Base-by-base conservation (phyloP, 2,113 vertebrate species). In the Oreotrochilus melanogaster region DNA sequence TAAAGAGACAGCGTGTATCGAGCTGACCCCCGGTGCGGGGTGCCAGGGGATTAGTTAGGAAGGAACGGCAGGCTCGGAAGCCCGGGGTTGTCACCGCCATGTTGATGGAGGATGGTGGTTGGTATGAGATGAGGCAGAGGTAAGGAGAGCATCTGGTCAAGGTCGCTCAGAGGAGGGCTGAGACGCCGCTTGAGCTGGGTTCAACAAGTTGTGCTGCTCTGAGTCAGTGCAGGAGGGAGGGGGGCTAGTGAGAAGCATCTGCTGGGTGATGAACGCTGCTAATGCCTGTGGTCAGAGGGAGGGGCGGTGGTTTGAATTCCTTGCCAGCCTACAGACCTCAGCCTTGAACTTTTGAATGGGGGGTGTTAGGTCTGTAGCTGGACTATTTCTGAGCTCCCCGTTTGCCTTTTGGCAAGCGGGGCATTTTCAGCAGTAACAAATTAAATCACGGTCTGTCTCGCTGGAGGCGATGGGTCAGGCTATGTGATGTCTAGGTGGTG, bases 401-500 rank as follows among this genome's bases (percentile, higher is more conserved):
- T 79, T 86, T 83, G 85, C 47, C 24, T 92, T 92, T 78, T 71
- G 79, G 91, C 79, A 85, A 89, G 58, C 17, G 35, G 81, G 61
- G 71, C 33, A 1, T 31, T 65, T 43, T 25, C 16, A 67, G 37
- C 37, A 2, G 30, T 31, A 79, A 91, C 70, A 81, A 71, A 74
- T 47, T 42, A 57, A n/a, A 6, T 88, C 74, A 33, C 6, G 10
- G 45, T 13, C 76, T 81, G 82, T 22, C 73, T 93, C 24, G 1
- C 18, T 45, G 65, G 39, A 50, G n/a, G 53, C 57, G 12, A 50
- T 43, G 56, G 80, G 42, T 85, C 84, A 79, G 30, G 43, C 78
- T 54, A 6, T 82, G 64, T 80, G 47, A 58, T 89, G 64, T 7
- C 45, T 45, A 7, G 25, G 37, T 45, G n/a, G 61, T 50, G 18